Conservation (phyloP, 2,113 vertebrate genomes). For the Pelecanoides urinatrix region DNA sequence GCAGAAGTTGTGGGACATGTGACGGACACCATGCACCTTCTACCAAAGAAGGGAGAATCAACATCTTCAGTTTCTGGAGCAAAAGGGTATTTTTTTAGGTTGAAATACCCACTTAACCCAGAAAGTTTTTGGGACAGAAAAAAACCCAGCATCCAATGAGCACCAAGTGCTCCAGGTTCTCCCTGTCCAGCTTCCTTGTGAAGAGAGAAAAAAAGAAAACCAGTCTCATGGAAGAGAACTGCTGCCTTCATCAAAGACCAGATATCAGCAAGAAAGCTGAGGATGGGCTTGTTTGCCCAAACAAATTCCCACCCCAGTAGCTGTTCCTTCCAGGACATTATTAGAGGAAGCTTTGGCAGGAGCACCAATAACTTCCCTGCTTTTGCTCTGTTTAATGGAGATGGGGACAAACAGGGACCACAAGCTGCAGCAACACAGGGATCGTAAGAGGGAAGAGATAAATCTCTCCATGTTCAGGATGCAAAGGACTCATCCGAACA, state of each 20-base stretch:
- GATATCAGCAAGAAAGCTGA: not conserved
- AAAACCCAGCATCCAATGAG: not conserved
- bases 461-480: not conserved
- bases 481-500: not conserved
- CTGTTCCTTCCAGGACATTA: not conserved
- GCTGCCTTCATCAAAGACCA: not conserved
- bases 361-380: rapidly evolving
- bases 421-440: not conserved
- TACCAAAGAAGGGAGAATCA: not conserved
- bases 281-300: not conserved
- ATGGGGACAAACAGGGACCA: not conserved
- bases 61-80: not conserved
- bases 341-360: not conserved
- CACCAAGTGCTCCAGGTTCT: not conserved
- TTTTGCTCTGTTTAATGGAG: not conserved
- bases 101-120: not conserved
- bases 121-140: not conserved
- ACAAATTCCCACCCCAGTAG: not conserved
- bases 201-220: not conserved
- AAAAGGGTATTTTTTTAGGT: not conserved
- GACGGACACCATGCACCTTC: not conserved
- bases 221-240: not conserved
- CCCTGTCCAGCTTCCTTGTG: not conserved
- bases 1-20: not conserved
- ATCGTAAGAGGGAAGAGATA: not conserved